Conservation (phyloP, 2,797 vertebrate genomes). For the Sebastes cheni region DNA sequence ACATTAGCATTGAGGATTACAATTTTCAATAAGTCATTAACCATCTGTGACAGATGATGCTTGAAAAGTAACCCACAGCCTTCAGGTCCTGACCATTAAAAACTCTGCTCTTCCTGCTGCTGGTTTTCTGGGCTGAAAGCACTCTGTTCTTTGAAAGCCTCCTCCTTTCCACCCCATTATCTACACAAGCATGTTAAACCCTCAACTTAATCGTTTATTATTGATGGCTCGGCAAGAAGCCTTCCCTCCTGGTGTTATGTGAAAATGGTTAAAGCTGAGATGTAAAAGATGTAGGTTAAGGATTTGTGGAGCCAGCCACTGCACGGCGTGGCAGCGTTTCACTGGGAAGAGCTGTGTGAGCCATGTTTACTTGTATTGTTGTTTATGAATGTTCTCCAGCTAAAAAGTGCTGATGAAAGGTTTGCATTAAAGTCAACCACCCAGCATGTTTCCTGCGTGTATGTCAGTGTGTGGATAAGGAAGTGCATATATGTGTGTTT, state of each 20-base stretch:
- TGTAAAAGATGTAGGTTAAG: slow-evolving; percentile 55
- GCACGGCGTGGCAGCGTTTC: not conserved
- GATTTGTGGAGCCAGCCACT: slow-evolving; percentile 11
- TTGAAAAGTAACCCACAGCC: slow-evolving; percentile 3
- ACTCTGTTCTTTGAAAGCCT: slow-evolving; percentile 65
- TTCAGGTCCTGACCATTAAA: slow-evolving; percentile 38
- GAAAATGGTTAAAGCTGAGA: slow-evolving; percentile 51
- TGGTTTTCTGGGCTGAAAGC: slow-evolving; percentile 66
- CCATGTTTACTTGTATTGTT: not conserved
- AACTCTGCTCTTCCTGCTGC: slow-evolving; percentile 21
- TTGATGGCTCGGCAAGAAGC: slow-evolving; percentile 64
- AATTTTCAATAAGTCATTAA: not conserved
- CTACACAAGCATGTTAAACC: slow-evolving; percentile 65
- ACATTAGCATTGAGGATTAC: not conserved
- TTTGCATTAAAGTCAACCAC: not conserved
- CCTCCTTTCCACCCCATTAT: slow-evolving; percentile 63
- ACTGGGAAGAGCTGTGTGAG: not conserved
- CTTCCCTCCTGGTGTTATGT: slow-evolving; percentile 35
- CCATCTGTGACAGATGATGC: not conserved
- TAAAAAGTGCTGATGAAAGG: not conserved
- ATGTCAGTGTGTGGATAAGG: not conserved
- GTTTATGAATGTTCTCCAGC: not conserved
- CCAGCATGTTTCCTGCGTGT: not conserved
- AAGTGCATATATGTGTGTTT: not conserved
- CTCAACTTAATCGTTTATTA: slow-evolving; percentile 68